A percentile compares a stretch with the other conserved stretches of the same genome.
These are phyloP conservation scores for Drosophila kuntzei DNA, from an alignment of 2,888 invertebrate genomes.

Conservation along the genomic window DNA sequence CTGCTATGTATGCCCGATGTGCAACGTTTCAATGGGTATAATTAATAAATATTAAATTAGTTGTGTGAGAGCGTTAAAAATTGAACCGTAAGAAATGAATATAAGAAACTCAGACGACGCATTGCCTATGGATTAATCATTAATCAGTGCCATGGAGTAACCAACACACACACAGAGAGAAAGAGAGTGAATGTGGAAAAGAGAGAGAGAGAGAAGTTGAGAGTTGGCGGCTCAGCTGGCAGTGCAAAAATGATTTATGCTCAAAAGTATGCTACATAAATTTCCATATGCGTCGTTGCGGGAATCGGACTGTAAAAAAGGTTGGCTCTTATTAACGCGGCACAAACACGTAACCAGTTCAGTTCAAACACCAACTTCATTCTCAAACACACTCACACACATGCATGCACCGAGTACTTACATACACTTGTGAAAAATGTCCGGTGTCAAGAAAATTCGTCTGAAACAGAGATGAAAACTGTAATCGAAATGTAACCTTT, in stretches of 20 bases:
- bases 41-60: conserved; percentile 67
- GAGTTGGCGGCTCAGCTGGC: conserved; percentile 38
- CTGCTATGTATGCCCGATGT: conserved; percentile 28
- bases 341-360: conserved; percentile 29
- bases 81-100: conserved; percentile 52
- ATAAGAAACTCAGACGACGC: conserved; percentile 42
- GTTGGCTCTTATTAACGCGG: conserved; percentile 50
- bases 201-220: neutral
- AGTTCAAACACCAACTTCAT: conserved; percentile 28
- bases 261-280: conserved; percentile 64
- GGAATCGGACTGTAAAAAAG: conserved; percentile 46
- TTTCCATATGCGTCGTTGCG: conserved; percentile 52
- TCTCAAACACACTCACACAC: neutral
- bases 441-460: neutral
- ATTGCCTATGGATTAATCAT: conserved; percentile 65
- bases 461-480: no score
- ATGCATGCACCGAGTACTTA: conserved; percentile 9
- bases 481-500: no score
- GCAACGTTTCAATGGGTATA: conserved; percentile 35
- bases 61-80: conserved; percentile 48
- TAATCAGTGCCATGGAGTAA: conserved; percentile 48
- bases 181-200: neutral
- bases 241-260: conserved; percentile 64
- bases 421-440: neutral
- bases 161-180: conserved; percentile 1